Percentiles rank a stretch among this genome's conserved stretches.
Conservation (phyloP, 1,140 invertebrate species). For the Ceratina japonica region DNA sequence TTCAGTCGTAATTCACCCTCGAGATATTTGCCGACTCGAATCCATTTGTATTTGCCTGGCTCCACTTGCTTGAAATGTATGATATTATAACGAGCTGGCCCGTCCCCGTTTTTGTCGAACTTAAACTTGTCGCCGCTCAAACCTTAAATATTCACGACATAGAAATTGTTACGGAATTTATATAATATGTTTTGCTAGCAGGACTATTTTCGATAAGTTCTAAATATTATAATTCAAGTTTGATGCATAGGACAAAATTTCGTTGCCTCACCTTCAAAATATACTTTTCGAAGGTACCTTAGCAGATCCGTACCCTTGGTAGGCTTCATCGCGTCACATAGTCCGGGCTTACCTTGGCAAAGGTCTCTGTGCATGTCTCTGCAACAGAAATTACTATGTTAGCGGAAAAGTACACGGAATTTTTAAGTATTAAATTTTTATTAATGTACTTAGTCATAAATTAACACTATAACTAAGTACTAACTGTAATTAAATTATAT, state of each 20-base stretch:
- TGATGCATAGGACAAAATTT: too few species aligned
- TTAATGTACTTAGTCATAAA: too few species aligned
- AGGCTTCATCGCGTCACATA: conserved; percentile 93
- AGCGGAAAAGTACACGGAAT: background rate
- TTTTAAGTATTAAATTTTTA: background rate
- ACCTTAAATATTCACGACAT: conserved; percentile 79
- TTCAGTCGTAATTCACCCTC: conserved; percentile 89
- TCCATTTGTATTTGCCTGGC: conserved; percentile 89
- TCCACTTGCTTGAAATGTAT: conserved; percentile 94
- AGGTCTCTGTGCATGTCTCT: conserved; percentile 92
- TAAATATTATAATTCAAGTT: too few species aligned
- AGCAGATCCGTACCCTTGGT: conserved; percentile 91
- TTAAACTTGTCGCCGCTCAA: conserved; percentile 93
- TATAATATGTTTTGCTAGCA: background rate
- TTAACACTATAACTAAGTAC: too few species aligned
- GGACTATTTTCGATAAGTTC: too few species aligned
- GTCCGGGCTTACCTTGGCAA: conserved; percentile 85
- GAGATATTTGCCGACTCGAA: conserved; percentile 90
- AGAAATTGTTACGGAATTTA: background rate
- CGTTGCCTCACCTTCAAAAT: conserved; percentile 86
- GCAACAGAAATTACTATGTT: background rate
- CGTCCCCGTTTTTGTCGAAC: conserved; percentile 94
- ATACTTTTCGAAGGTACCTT: conserved; percentile 90
- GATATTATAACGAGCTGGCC: conserved; percentile 96
- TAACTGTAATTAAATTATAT: too few species aligned